Conservation (phyloP, 2,113 vertebrate genomes). For the Epinephelus fuscoguttatus region DNA sequence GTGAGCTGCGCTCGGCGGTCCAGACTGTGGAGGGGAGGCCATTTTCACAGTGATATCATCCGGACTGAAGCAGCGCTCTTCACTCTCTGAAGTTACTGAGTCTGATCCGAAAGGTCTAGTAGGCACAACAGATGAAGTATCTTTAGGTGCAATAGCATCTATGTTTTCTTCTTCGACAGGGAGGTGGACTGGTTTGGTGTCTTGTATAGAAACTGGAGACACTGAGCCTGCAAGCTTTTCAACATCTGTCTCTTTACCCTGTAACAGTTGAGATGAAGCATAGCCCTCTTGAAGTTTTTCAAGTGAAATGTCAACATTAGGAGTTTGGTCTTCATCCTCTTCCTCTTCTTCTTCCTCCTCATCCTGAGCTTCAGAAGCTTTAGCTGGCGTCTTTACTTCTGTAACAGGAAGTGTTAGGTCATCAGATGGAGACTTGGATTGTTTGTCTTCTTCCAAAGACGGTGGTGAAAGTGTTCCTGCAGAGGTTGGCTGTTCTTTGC, state of each 20-base stretch:
- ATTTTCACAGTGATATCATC: slow-evolving; percentile 97
- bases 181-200: slow-evolving; percentile 72
- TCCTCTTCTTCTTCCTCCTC: slow-evolving; percentile 87
- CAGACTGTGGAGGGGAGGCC: slow-evolving; percentile 95
- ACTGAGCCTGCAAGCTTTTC: slow-evolving; percentile 48
- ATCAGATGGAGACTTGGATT: slow-evolving; percentile 91
- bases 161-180: slow-evolving; percentile 66
- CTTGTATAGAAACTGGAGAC: slow-evolving; percentile 59
- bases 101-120: slow-evolving; percentile 79
- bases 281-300: slow-evolving; percentile 88
- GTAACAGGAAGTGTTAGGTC: slow-evolving; percentile 85
- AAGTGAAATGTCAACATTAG: slow-evolving; percentile 86
- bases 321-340: slow-evolving; percentile 86
- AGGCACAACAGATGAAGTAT: slow-evolving; percentile 58
- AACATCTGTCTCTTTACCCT: slow-evolving; percentile 59
- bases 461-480: slow-evolving; percentile 95
- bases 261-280: slow-evolving; percentile 69
- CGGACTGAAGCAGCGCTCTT: slow-evolving; percentile 94
- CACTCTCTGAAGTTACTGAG: slow-evolving; percentile 85
- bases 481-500: slow-evolving; percentile 91
- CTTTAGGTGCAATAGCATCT: slow-evolving; percentile 64
- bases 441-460: slow-evolving; percentile 96
- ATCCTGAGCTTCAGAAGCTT: slow-evolving; percentile 66
- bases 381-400: slow-evolving; percentile 81
- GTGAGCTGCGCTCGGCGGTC: slow-evolving; percentile 91